Evolutionary conservation across 1,140 invertebrate genomes (phyloP).

Genomic region (Phocides pigmalion): DNA sequence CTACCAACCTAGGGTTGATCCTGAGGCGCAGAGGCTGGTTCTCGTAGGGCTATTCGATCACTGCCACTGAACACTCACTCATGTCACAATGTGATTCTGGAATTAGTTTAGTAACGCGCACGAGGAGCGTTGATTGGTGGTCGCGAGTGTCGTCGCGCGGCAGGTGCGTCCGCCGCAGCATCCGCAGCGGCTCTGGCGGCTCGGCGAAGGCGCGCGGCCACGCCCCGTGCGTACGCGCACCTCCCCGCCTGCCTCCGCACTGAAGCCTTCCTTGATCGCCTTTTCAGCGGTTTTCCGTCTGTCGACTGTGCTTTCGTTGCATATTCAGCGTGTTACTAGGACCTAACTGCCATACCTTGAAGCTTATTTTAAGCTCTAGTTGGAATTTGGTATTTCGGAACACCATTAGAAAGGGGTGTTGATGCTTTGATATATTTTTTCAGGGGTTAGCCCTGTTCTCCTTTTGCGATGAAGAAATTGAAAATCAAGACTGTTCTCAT

Average conservation of each 20-base stretch:
- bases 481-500: no score
- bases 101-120: slow-evolving; percentile 27
- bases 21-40: slow-evolving; percentile 50
- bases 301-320: no score
- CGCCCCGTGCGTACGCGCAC: slow-evolving; percentile 75
- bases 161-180: slow-evolving; percentile 71
- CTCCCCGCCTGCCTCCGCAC: slow-evolving; percentile 59
- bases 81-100: slow-evolving; percentile 45
- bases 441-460: no score
- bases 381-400: no score
- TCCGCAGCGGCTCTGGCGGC: slow-evolving; percentile 65
- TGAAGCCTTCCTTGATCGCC: slow-evolving; percentile 60
- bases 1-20: slow-evolving; percentile 71
- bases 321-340: no score
- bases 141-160: slow-evolving; percentile 32
- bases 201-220: slow-evolving; percentile 48
- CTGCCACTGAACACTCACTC: slow-evolving; percentile 66
- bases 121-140: slow-evolving; percentile 28
- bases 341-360: no score
- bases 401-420: no score
- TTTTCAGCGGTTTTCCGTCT: slow-evolving; percentile 60
- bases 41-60: slow-evolving; percentile 46
- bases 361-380: no score
- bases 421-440: no score
- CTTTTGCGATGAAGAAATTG: no score